Evolutionary conservation across 1,140 invertebrate species (phyloP).

Genomic region (Yoshiicerus persimilis): DNA sequence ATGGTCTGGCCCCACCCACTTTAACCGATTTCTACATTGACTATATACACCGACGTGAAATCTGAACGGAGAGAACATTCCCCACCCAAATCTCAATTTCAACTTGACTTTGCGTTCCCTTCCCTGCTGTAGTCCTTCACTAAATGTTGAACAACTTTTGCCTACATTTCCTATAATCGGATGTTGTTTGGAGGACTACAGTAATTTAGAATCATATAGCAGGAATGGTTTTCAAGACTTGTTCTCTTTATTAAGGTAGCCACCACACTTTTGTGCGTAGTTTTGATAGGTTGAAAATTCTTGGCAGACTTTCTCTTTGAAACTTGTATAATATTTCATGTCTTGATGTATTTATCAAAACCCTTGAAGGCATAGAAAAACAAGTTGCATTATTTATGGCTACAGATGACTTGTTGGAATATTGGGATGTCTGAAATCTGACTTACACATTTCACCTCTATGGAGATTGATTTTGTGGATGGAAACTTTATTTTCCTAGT

Average conservation of each 20-base stretch:
- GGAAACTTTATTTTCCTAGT: not conserved
- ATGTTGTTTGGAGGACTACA: not conserved
- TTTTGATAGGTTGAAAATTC: not conserved
- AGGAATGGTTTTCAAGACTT: not conserved
- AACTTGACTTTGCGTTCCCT: not conserved
- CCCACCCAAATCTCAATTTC: slow-evolving; percentile 18
- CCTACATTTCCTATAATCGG: not conserved
- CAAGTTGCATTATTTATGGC: not conserved
- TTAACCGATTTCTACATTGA: no score
- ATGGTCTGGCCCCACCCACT: no score
- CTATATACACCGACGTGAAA: no score
- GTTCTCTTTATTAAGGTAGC: not conserved
- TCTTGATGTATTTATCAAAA: not conserved
- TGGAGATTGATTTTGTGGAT: not conserved
- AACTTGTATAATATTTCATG: not conserved
- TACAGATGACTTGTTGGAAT: not conserved
- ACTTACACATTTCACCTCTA: not conserved
- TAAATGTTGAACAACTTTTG: not conserved
- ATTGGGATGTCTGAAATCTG: not conserved
- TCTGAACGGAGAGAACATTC: no score
- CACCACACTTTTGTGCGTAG: not conserved
- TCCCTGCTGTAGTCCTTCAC: not conserved
- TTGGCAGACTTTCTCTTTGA: not conserved
- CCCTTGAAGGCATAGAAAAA: not conserved
- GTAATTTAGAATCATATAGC: not conserved